Evolutionary conservation across 2,113 vertebrate species (phyloP).

Genomic region (Myanophis thanlyinensis): DNA sequence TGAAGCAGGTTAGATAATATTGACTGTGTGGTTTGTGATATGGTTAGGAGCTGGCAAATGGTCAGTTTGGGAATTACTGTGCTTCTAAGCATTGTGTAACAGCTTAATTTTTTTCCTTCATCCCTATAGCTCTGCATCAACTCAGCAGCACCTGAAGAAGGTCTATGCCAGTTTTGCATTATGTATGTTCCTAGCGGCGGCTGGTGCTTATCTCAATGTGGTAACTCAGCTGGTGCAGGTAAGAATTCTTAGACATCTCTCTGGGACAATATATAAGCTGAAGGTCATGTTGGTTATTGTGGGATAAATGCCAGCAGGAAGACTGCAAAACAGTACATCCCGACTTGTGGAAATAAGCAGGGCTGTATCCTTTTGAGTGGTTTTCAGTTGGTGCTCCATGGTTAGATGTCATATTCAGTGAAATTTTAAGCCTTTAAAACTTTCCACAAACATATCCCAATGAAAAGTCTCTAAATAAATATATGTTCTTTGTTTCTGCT

Average conservation of each 20-base stretch:
- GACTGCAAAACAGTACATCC: not conserved
- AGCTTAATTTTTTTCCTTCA: fast-evolving
- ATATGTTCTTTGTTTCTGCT: not conserved
- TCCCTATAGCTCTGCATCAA: conserved; percentile 82
- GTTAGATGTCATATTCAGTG: not conserved
- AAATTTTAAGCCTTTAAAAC: not conserved
- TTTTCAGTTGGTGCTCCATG: not conserved
- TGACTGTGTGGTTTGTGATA: not conserved
- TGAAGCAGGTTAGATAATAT: not conserved
- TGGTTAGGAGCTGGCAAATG: not conserved
- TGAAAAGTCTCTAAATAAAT: not conserved
- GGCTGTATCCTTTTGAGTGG: not conserved
- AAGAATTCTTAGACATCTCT: conserved; percentile 31
- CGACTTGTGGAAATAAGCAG: not conserved
- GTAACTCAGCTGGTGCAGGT: conserved; percentile 89
- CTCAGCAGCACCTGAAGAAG: conserved; percentile 94
- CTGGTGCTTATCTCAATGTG: conserved; percentile 85
- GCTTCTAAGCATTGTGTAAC: not conserved
- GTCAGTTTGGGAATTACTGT: fast-evolving
- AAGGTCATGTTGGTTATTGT: not conserved
- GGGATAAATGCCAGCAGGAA: not conserved
- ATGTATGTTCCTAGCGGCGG: conserved; percentile 87
- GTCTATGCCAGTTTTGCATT: conserved; percentile 90
- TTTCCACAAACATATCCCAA: not conserved
- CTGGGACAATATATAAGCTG: not conserved